These are phyloP conservation scores for Corapipo altera DNA, from an alignment of 2,113 vertebrate species.

Conservation along the genomic window DNA sequence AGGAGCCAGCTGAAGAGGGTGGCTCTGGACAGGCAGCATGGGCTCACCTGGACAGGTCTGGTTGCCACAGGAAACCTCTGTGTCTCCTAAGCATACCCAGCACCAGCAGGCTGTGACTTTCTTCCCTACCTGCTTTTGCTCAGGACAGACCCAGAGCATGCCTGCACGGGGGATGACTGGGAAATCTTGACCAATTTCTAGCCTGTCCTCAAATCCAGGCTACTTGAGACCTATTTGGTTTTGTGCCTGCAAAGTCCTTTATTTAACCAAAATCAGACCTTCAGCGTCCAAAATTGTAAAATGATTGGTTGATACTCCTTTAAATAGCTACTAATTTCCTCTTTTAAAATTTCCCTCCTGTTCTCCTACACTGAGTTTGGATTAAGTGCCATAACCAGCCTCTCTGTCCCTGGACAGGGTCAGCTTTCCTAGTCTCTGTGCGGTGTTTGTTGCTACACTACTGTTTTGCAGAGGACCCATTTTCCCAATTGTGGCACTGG, in stretches of 20 bases:
- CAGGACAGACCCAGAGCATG: background rate
- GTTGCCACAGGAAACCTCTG: background rate
- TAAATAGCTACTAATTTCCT: background rate
- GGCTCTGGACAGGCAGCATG: background rate
- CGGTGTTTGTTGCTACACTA: background rate
- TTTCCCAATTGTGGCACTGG: background rate
- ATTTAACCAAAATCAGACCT: background rate
- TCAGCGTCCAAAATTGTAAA: background rate
- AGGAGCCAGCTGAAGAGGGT: fast-evolving
- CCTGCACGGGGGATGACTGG: background rate
- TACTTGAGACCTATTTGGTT: background rate
- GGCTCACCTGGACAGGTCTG: background rate
- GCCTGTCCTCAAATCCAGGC: background rate
- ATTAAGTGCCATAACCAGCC: background rate
- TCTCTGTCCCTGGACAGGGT: background rate
- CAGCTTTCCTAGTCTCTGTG: fast-evolving
- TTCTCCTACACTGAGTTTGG: background rate
- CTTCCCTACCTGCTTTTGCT: background rate
- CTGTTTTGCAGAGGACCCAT: background rate
- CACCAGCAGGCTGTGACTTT: background rate
- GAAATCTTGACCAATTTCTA: background rate
- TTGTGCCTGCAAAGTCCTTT: background rate
- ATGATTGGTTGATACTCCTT: background rate
- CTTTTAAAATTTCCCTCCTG: background rate
- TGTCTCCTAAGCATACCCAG: background rate